Base-by-base conservation (phyloP, 2,888 invertebrate species). In the Drosophila tanythrix region DNA sequence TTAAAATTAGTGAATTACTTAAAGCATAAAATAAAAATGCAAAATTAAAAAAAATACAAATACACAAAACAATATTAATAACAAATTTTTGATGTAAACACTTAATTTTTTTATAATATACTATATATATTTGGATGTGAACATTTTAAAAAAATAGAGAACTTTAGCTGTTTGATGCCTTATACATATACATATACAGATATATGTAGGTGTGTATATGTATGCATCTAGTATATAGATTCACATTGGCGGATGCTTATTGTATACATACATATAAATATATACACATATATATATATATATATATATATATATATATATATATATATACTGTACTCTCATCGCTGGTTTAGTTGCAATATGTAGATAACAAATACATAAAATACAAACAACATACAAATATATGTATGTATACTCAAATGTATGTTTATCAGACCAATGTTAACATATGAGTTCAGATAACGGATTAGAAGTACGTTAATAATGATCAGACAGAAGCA, bases 281-380 rank as follows among this genome's bases (percentile, higher is more conserved):
- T 43, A 51, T 50, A 60, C 18, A 52, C 21, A 51, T 25, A 56
- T 36, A 52, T 36, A 70, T 46, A 43, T 33, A 53, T 11, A 63
- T n/a, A 59, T 52, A 55, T 25, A 25, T n/a, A 60, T 38, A 65
- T 29, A 38, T 56, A 43, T 25, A 38, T 56, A 43, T 25, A 68
- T 31, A 52, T 56, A 52, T 40, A 74, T 71, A 72, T 71, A 66
- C 57, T 67, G 50, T 69, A 74, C 79, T 68, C 66, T 69, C 79
- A 70, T 52, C 80, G 80, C 82, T 81, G 90, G 79, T 82, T 88
- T 88, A 89, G 89, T 89, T 83, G 83, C 90, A 83, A 83, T 83
- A 83, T 89, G 75, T 89, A 89, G 79, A 88, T 84, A 87, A 80
- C 72, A 62, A 48, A 56, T 56, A 55, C 46, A 59, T 57, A 2